phyloP scores from a whole-genome alignment of 2,113 vertebrate genomes.

The Chascanopsetta lugubris region DNA sequence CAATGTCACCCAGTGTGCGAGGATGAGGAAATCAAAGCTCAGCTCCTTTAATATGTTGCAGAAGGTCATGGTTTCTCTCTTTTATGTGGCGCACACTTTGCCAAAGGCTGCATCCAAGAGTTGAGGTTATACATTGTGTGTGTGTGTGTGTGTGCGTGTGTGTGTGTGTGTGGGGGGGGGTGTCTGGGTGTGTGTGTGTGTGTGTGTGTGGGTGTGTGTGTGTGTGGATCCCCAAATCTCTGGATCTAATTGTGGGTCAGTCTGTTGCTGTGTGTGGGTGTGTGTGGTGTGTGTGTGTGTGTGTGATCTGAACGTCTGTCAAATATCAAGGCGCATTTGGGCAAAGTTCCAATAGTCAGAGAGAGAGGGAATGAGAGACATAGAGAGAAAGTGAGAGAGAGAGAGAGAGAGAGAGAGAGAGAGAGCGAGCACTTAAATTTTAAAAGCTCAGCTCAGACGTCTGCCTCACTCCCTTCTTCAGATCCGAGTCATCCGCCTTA shows the following conservation, averaged over 20 bases:
- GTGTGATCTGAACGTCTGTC: slow-evolving; percentile 65
- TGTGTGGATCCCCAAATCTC: slow-evolving; percentile 46
- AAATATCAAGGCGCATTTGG: slow-evolving; percentile 48
- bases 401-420: not conserved
- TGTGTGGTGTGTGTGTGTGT: too few species aligned
- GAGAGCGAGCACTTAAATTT: slow-evolving; percentile 61
- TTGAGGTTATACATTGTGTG: not conserved
- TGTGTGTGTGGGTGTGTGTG: slow-evolving; percentile 43
- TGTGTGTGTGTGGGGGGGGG: slow-evolving; percentile 23
- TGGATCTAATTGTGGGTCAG: slow-evolving; percentile 70
- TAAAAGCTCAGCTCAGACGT: slow-evolving; percentile 49
- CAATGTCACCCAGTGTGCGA: slow-evolving; percentile 54
- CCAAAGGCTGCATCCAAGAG: slow-evolving; percentile 16
- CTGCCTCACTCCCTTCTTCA: slow-evolving; percentile 35
- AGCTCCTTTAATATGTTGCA: slow-evolving; percentile 58
- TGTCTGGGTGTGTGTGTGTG: slow-evolving; percentile 54
- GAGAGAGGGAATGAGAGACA: slow-evolving; percentile 24
- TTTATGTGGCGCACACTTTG: slow-evolving; percentile 69
- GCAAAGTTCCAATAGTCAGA: slow-evolving; percentile 45
- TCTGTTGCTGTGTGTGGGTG: slow-evolving; percentile 47
- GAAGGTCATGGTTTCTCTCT: slow-evolving; percentile 49
- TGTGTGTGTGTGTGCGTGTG: too few species aligned
- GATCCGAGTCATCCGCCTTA: slow-evolving; percentile 53
- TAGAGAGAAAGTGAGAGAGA: slow-evolving; percentile 12
- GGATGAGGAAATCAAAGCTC: slow-evolving; percentile 65